Evolutionary conservation across 2,797 vertebrate species (phyloP).

Genomic region (Aeoliscus strigatus): DNA sequence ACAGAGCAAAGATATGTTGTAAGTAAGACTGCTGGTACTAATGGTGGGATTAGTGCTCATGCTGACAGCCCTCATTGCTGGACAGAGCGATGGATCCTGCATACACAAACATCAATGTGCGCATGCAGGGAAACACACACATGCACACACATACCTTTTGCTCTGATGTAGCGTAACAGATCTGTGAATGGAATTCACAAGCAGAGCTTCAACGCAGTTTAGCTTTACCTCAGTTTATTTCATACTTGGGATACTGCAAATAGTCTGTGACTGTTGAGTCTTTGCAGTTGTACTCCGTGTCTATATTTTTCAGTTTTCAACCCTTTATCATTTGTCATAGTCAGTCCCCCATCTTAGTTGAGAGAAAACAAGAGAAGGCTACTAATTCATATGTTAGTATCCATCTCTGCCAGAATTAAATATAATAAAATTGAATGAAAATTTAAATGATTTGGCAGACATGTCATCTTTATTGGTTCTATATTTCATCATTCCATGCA

Average conservation of each 20-base stretch:
- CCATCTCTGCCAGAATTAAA: no score
- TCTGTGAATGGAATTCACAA: slow-evolving; percentile 24
- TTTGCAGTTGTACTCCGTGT: neutral
- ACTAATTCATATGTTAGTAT: no score
- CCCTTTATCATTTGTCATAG: neutral
- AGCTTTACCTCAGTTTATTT: slow-evolving; percentile 2
- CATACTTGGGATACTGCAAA: slow-evolving; percentile 7
- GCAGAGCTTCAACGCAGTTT: slow-evolving; percentile 6
- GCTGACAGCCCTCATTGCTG: slow-evolving; percentile 67
- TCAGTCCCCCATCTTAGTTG: no score
- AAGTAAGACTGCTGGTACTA: slow-evolving; percentile 56
- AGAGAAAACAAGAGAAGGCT: no score
- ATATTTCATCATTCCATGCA: no score
- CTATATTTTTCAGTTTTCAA: no score
- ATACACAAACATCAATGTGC: slow-evolving; percentile 41
- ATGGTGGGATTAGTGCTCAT: slow-evolving; percentile 68
- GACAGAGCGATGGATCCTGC: slow-evolving; percentile 58
- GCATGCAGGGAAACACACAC: slow-evolving; percentile 21
- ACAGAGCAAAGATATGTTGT: slow-evolving; percentile 45
- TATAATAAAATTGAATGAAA: no score
- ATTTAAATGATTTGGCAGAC: no score
- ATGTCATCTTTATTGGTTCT: no score
- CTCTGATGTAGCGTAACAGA: slow-evolving; percentile 20
- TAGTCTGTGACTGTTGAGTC: neutral
- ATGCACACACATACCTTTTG: slow-evolving; percentile 11